Base-by-base conservation (phyloP, 2,888 invertebrate genomes). In the Lepas anatifera region DNA sequence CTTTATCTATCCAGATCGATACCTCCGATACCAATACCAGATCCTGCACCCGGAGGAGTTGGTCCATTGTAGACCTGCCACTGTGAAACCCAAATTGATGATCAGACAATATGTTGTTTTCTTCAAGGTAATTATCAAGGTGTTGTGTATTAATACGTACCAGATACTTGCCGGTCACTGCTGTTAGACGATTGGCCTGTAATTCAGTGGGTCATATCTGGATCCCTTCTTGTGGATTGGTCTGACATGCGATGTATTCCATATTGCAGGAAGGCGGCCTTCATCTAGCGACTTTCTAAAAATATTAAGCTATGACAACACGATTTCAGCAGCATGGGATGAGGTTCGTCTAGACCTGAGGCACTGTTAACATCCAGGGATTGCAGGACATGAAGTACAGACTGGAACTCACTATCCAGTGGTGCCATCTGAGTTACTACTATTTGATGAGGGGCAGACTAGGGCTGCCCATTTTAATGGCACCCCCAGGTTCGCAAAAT, bases 1-100 rank as follows among this genome's bases (percentile, higher is more conserved):
- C 68, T 27, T 25, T 22, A 68, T 68, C 43, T 22, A 68, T 16
- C 68, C 68, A 68, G 2, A 25, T n/a, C n/a, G n/a, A n/a, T n/a
- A n/a, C n/a, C n/a, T n/a, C n/a, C n/a, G n/a, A n/a, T n/a, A n/a
- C n/a, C 7, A n/a, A 27, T 8, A 27, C 25, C 8, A 39, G 10
- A 27, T 27, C 27, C 25, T 27, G 25, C 3, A 43, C 43, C 43
- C 11, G 18, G 43, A 37, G 22, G 2, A 68, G 16, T 43, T 68
- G 68, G 48, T 68, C 46, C 46, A 43, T 46, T 13, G 46, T 46
- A 13, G 68, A 43, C 27, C 39, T 37, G 8, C 68, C 68, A 11
- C 3, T 13, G 10, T 46, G 18, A 8, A 68, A 68, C 16, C 46
- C 68, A 43, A n/a, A 43, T 27, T 68, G 68, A 10, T 68, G n/a